A percentile compares a stretch with the other conserved stretches of the same genome.
Evolutionary conservation across 1,140 invertebrate species (phyloP).

Genomic region (Eulimnadia texana): DNA sequence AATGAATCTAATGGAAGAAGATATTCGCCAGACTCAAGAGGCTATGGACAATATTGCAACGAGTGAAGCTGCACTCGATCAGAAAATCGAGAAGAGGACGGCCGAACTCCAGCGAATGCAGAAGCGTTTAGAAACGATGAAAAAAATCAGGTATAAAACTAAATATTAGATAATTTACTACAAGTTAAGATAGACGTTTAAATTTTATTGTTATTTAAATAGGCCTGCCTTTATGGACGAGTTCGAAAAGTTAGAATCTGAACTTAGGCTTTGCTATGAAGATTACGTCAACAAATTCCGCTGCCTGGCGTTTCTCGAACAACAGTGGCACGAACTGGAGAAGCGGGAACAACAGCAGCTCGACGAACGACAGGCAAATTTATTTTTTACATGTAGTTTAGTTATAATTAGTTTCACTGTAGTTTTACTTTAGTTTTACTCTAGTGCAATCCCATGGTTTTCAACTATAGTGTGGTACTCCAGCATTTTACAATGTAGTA

Average conservation of each 20-base stretch:
- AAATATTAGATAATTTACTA: not conserved
- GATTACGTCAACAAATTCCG: conserved; percentile 76
- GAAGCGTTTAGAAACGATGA: conserved; percentile 79
- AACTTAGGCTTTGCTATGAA: conserved; percentile 69
- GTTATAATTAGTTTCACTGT: not conserved
- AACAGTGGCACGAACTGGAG: conserved; percentile 53
- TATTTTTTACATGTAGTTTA: not conserved
- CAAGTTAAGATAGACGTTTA: not conserved
- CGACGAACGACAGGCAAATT: conserved; percentile 34
- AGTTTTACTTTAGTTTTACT: too few species aligned
- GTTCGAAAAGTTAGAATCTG: conserved; percentile 77
- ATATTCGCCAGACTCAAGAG: conserved; percentile 52
- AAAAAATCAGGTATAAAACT: conserved; percentile 61
- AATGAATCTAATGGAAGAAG: conserved; percentile 46
- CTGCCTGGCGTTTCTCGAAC: conserved; percentile 67
- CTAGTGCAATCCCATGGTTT: too few species aligned
- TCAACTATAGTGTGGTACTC: too few species aligned
- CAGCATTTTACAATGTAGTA: too few species aligned
- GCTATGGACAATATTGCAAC: conserved; percentile 70
- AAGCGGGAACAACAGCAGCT: conserved; percentile 47
- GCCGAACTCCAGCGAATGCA: conserved; percentile 82
- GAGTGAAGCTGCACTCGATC: conserved; percentile 70
- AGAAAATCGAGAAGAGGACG: conserved; percentile 79
- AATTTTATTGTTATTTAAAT: not conserved
- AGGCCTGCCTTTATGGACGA: conserved; percentile 96